Evolutionary conservation across 2,888 invertebrate genomes (phyloP).

Genomic region (Chouioia cunea): DNA sequence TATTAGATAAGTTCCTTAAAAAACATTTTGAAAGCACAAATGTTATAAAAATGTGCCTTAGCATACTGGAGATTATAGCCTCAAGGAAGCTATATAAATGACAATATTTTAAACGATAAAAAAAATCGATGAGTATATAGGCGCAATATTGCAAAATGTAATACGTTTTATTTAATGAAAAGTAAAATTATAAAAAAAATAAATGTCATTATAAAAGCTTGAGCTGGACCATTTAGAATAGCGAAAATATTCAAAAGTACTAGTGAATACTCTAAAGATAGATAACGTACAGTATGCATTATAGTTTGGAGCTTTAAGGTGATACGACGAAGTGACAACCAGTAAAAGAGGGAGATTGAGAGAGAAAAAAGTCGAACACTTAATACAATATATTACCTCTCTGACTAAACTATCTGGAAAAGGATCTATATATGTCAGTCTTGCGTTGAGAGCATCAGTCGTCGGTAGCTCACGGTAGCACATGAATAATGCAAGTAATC

Average conservation of each 20-base stretch:
- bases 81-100: no score
- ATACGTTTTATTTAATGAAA: no score
- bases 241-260: no score
- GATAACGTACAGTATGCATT: conserved; percentile 4
- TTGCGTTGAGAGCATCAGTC: conserved; percentile 30
- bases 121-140: not conserved
- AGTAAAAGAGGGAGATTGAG: not conserved
- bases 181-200: no score
- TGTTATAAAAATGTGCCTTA: no score
- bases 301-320: conserved; percentile 30
- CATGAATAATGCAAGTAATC: conserved; percentile 38
- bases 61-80: no score
- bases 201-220: no score
- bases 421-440: conserved; percentile 40
- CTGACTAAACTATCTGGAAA: conserved; percentile 29
- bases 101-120: not conserved
- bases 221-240: no score
- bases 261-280: conserved; percentile 29
- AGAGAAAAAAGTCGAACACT: not conserved
- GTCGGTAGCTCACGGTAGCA: not conserved
- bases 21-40: no score
- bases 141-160: no score
- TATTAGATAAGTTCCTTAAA: no score
- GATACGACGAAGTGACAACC: conserved; percentile 2
- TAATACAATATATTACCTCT: conserved; percentile 8